Evolutionary conservation across 2,888 invertebrate genomes (phyloP), one percentile per base, ranked within the genome.

Genomic region (Caradrina clavipalpis): DNA sequence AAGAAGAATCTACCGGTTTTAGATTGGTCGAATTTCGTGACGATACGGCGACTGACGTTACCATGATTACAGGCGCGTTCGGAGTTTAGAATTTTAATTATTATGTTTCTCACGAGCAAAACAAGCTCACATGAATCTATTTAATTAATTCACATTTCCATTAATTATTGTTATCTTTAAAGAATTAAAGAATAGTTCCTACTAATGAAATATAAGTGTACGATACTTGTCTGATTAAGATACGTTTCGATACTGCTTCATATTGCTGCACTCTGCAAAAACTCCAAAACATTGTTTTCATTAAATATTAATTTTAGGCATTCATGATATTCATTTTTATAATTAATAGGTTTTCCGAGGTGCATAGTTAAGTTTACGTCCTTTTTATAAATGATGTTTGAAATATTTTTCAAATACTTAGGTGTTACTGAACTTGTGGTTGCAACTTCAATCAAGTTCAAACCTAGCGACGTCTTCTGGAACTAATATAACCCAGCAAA

Each of bases 401-500:
- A 7, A 39, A 59, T 31, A 22, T 22, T 22, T 21, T 55, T 31
- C 1, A 22, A 39, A 26, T 19, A 22, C 0, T 56, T 47, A 22
- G 5, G 13, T 54, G 65, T 66, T 78, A 62, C 56, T 56, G 57
- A 66, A 71, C 66, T 69, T 59, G 58, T 50, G 63, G 65, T 69
- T 60, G 22, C 47, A 73, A 72, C 61, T 83, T 73, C 69, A 68
- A 62, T 53, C 51, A 67, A 64, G 51, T 74, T 67, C 55, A 73
- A 67, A 47, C 62, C 69, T 75, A 66, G 73, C 76, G 77, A 75
- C 62, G 56, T 75, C 56, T 70, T 73, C 8, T 19, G 58, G 68
- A 62, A 80, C 80, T 72, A 79, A 4, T 80, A 80, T 76, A 75
- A 87, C 0, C 69, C 85, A 71, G 73, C 82, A 50, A 86, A 82